A percentile compares a stretch with the other conserved stretches of the same genome.
Evolutionary conservation across 2,888 invertebrate genomes (phyloP).

Genomic region (Amphipoea lucens): DNA sequence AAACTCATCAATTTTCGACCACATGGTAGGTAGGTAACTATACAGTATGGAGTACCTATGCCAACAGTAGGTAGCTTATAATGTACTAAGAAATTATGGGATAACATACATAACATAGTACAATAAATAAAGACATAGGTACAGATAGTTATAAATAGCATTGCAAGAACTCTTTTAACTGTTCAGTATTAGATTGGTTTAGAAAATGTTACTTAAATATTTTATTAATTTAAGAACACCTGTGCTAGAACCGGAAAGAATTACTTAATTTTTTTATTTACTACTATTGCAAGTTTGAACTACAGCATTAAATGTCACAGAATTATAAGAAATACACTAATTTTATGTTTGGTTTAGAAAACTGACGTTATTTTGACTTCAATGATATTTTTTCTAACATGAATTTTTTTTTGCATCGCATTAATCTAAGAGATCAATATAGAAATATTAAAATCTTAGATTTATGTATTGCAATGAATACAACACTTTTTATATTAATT

Average conservation of each 20-base stretch:
- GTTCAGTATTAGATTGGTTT: not conserved
- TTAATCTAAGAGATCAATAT: not conserved
- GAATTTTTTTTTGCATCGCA: not conserved
- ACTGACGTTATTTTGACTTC: not conserved
- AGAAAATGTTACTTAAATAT: not conserved
- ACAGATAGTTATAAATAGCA: not conserved
- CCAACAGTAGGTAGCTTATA: not conserved
- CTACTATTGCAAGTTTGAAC: not conserved
- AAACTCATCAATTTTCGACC: not conserved
- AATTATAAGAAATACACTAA: not conserved
- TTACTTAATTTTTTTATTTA: not conserved
- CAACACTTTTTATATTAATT: not conserved
- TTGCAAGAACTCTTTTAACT: not conserved
- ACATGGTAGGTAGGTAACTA: not conserved
- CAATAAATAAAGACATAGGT: not conserved
- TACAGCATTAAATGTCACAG: not conserved
- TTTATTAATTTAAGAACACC: not conserved
- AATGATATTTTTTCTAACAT: not conserved
- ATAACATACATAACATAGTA: not conserved
- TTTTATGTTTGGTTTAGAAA: not conserved
- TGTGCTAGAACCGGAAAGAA: not conserved
- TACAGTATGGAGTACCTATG: not conserved
- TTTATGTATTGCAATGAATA: conserved; percentile 4
- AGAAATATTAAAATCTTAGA: conserved; percentile 10
- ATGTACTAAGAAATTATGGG: not conserved